Evolutionary conservation across 2,888 invertebrate genomes (phyloP).

Genomic region (Leptinotarsa juncta): DNA sequence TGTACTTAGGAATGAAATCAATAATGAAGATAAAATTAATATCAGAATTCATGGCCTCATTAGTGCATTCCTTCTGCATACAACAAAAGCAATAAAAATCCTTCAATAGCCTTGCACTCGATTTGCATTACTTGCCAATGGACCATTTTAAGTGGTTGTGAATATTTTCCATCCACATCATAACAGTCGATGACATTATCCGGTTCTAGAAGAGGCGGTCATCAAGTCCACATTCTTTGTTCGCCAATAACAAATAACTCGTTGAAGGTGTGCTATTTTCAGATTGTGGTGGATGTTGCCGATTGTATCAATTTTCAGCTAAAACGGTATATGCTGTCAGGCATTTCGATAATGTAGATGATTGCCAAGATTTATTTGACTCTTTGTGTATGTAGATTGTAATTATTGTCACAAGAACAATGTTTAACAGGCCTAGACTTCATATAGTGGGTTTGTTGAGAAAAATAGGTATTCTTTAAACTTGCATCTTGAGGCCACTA

Average conservation of each 20-base stretch:
- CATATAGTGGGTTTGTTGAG: too few relatives aligned
- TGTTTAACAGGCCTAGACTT: too few relatives aligned
- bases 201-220: background rate
- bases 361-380: background rate
- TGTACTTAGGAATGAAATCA: too few relatives aligned
- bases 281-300: background rate
- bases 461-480: too few relatives aligned
- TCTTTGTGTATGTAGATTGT: background rate
- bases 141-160: background rate
- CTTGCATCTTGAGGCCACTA: too few relatives aligned
- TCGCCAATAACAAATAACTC: background rate
- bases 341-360: background rate
- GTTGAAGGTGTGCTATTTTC: background rate
- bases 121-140: background rate
- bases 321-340: background rate
- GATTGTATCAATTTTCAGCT: background rate
- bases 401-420: too few relatives aligned
- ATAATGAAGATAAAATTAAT: background rate
- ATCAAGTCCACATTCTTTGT: slow-evolving; percentile 11
- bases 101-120: background rate
- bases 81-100: background rate
- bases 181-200: slow-evolving; percentile 7
- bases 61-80: background rate
- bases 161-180: background rate
- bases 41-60: background rate